Percentiles rank a stretch among this genome's conserved stretches.
phyloP scores from a whole-genome alignment of 2,888 invertebrate species.

The Polydesmus complanatus region DNA sequence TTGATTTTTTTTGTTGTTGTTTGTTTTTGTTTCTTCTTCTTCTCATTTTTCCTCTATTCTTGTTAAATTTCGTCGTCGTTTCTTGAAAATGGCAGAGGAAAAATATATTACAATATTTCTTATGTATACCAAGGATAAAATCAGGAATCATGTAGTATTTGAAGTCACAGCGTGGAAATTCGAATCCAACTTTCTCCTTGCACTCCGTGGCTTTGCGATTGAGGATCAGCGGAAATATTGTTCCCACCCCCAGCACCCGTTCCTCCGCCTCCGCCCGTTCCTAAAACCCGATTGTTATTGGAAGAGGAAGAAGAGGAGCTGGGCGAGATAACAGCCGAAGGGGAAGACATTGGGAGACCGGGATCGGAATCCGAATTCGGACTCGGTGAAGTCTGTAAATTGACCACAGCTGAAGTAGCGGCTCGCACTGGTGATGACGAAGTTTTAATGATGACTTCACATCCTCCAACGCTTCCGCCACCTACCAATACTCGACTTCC shows the following conservation, averaged over 20 bases:
- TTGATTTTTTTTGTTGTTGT: too few species aligned
- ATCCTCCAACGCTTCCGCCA: not conserved
- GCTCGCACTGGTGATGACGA: not conserved
- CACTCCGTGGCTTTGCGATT: not conserved
- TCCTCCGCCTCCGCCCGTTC: not conserved
- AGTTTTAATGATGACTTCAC: not conserved
- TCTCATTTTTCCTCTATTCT: too few species aligned
- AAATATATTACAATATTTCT: too few species aligned
- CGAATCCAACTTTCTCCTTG: not conserved
- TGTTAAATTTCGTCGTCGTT: too few species aligned
- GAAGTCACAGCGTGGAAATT: not conserved
- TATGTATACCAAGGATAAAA: too few species aligned
- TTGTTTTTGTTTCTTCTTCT: too few species aligned
- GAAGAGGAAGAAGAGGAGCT: constrained; percentile 2
- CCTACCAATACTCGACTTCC: not conserved
- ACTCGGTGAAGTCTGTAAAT: constrained; percentile 2
- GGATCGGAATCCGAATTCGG: constrained; percentile 1
- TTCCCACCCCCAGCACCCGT: not conserved
- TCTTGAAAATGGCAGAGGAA: too few species aligned
- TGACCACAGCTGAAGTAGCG: constrained; percentile 7
- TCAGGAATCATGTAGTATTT: too few species aligned
- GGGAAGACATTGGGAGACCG: constrained; percentile 5
- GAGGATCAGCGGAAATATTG: not conserved
- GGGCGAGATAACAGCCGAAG: constrained; percentile 7
- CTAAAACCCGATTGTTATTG: not conserved